Evolutionary conservation across 64 coral and sea anemone genomes (phyloP).

Genomic region (Montipora efflorescens): DNA sequence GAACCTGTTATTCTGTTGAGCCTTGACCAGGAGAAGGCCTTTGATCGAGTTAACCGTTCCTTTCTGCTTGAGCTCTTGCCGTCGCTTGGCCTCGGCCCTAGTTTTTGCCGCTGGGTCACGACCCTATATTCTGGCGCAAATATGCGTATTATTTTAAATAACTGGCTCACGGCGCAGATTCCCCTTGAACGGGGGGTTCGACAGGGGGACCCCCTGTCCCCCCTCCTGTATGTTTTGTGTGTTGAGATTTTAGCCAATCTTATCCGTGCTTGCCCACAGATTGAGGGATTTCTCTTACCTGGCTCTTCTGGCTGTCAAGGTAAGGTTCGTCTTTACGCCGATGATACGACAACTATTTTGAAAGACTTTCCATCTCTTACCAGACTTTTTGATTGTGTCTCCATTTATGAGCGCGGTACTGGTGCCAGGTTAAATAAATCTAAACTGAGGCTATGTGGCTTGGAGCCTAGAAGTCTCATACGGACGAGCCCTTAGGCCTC

Average conservation of each 20-base stretch:
- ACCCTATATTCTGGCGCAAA: neutral
- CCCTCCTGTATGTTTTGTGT: neutral
- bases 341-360: neutral
- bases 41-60: neutral
- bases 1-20: neutral
- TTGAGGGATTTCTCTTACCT: neutral
- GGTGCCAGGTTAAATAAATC: neutral
- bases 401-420: neutral
- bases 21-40: neutral
- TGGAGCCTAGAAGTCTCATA: neutral
- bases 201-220: neutral
- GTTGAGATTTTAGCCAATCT: neutral
- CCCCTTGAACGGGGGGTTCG: neutral
- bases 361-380: neutral
- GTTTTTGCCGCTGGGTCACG: too few species aligned
- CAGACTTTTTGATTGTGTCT: neutral
- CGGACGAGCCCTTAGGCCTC: too few species aligned
- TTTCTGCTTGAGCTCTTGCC: neutral
- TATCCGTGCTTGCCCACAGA: neutral
- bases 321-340: neutral
- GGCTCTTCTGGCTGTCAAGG: neutral
- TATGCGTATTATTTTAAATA: neutral
- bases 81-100: neutral
- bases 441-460: conserved; percentile 1
- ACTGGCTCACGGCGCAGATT: neutral